phyloP scores from a whole-genome alignment of 2,113 vertebrate genomes.

The Lepus timidus region DNA sequence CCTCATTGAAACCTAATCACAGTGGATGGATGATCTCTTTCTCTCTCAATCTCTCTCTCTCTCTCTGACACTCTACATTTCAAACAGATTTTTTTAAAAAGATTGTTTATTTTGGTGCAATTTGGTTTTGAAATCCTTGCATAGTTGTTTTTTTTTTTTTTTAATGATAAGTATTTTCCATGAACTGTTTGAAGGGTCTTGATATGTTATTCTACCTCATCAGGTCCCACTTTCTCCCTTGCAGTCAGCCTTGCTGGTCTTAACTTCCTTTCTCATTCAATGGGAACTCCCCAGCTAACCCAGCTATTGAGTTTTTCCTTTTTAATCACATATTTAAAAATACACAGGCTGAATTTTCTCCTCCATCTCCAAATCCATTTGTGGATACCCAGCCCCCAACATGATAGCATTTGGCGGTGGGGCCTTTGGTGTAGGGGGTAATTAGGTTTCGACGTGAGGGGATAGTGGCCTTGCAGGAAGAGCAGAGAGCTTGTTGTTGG shows the following conservation, averaged over 20 bases:
- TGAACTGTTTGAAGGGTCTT: too few species aligned
- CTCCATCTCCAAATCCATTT: background rate
- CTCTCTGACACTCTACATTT: too few species aligned
- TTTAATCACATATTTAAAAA: background rate
- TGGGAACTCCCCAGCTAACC: background rate
- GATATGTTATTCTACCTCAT: accelerated
- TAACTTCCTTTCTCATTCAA: background rate
- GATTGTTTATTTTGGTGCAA: too few species aligned
- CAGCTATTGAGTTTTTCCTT: background rate
- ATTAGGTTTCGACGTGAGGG: background rate
- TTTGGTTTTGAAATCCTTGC: too few species aligned
- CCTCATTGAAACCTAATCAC: too few species aligned
- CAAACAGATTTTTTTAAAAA: too few species aligned
- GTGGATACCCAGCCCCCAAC: accelerated
- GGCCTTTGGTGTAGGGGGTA: background rate
- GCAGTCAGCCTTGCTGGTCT: background rate
- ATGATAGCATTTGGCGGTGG: background rate
- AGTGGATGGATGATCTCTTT: too few species aligned
- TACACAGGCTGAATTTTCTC: background rate
- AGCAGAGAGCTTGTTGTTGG: background rate
- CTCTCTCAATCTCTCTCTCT: too few species aligned
- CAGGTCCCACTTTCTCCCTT: too few species aligned
- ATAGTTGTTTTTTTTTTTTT: too few species aligned
- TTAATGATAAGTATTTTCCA: too few species aligned
- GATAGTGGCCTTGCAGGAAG: background rate